Evolutionary conservation across 2,888 invertebrate species (phyloP).

Genomic region (Drosophila antonietae): DNA sequence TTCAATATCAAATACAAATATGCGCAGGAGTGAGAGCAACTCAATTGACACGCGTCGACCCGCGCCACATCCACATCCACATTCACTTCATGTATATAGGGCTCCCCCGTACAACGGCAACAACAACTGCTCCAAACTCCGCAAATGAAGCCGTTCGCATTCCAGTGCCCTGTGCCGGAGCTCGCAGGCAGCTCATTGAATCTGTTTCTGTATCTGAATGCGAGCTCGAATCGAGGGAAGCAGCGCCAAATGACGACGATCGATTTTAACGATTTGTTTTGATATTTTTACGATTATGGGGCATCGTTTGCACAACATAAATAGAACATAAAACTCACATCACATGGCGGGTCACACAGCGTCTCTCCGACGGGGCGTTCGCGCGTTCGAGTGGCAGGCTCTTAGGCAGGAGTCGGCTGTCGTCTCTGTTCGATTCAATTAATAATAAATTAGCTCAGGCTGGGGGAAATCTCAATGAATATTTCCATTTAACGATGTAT

Average conservation of each 20-base stretch:
- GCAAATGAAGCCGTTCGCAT: conserved; percentile 58
- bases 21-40: conserved; percentile 47
- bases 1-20: conserved; percentile 57
- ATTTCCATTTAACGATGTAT: conserved; percentile 60
- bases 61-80: conserved; percentile 2
- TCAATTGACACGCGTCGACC: conserved; percentile 76
- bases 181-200: conserved; percentile 41
- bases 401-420: neutral
- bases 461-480: conserved; percentile 76
- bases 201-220: conserved; percentile 49
- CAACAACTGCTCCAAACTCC: conserved; percentile 41
- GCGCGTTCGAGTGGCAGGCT: conserved; percentile 4
- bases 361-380: conserved; percentile 2
- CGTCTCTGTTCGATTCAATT: conserved; percentile 66
- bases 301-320: conserved; percentile 85
- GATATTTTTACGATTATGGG: conserved; percentile 85
- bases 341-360: conserved; percentile 24
- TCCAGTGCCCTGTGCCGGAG: conserved; percentile 8
- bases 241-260: conserved; percentile 70
- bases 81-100: conserved; percentile 16
- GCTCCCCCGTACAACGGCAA: conserved; percentile 13
- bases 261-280: conserved; percentile 85
- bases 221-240: conserved; percentile 31
- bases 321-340: conserved; percentile 84
- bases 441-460: conserved; percentile 75